phyloP scores from a whole-genome alignment of 2,113 vertebrate genomes.

The Dipodomys ordii region DNA sequence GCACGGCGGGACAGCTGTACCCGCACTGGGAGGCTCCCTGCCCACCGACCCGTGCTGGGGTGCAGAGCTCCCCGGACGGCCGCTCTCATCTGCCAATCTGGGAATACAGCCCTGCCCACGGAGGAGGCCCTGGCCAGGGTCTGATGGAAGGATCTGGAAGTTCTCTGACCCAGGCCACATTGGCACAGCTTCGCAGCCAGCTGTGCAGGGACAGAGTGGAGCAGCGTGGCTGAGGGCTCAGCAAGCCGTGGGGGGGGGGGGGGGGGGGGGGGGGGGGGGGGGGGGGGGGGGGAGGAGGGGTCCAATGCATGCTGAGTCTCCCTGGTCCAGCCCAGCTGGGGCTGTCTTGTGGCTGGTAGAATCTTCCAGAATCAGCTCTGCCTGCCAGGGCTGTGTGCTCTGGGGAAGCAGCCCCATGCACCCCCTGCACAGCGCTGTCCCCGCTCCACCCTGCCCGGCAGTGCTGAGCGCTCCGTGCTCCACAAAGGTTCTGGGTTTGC shows the following conservation, averaged over 20 bases:
- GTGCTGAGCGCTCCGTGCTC: not conserved
- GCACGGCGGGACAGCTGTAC: fast-evolving
- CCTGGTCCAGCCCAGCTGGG: no score
- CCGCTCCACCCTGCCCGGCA: not conserved
- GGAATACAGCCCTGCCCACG: not conserved
- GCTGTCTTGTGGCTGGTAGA: not conserved
- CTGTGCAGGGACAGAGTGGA: not conserved
- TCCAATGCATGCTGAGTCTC: no score
- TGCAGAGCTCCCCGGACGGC: no score
- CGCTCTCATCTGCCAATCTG: not conserved
- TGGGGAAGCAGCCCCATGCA: not conserved
- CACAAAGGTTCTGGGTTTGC: not conserved
- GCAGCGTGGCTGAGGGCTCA: not conserved
- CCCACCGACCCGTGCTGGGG: not conserved
- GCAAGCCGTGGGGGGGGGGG: not conserved
- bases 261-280: no score
- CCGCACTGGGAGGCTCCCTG: not conserved
- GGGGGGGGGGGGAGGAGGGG: fast-evolving
- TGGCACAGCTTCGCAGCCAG: no score
- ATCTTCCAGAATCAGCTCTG: not conserved
- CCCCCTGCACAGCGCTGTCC: no score
- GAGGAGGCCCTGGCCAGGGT: no score
- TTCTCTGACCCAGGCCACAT: not conserved
- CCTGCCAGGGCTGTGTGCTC: fast-evolving
- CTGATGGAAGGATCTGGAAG: no score